phyloP scores from a whole-genome alignment of 2,888 invertebrate species.

The Caenorhabditis virilis region DNA sequence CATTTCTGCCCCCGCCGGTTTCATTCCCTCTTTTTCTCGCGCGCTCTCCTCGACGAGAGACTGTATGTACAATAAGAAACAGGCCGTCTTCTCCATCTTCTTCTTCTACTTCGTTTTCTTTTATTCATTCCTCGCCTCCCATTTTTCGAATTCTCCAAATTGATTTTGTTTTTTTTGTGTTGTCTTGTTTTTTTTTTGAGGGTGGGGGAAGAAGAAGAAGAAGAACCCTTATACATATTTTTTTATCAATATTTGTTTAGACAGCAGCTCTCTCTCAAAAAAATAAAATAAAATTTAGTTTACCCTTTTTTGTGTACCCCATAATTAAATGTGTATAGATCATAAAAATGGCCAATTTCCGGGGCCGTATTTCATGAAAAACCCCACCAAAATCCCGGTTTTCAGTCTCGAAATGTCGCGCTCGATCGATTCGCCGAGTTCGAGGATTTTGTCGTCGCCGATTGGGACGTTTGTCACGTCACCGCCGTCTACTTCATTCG shows the following conservation, averaged over 20 bases:
- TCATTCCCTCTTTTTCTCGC: too few relatives aligned
- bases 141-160: not conserved
- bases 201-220: not conserved
- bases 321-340: too few relatives aligned
- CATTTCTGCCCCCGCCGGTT: too few relatives aligned
- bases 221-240: not conserved
- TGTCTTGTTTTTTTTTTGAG: too few relatives aligned
- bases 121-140: not conserved
- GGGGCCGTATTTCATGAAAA: too few relatives aligned
- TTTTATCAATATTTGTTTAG: not conserved
- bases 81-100: not conserved
- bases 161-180: not conserved
- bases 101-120: conserved; percentile 1
- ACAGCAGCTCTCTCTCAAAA: not conserved
- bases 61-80: too few relatives aligned
- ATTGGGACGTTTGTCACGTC: conserved; percentile 27
- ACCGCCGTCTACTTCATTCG: conserved; percentile 29
- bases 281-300: too few relatives aligned
- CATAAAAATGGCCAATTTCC: too few relatives aligned
- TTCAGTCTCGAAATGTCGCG: conserved; percentile 39
- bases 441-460: conserved; percentile 29
- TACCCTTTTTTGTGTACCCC: too few relatives aligned
- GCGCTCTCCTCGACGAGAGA: too few relatives aligned
- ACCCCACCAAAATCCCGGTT: too few relatives aligned
- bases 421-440: conserved; percentile 35